Conservation (phyloP, 2,113 vertebrate species). For the Nibea coibor region DNA sequence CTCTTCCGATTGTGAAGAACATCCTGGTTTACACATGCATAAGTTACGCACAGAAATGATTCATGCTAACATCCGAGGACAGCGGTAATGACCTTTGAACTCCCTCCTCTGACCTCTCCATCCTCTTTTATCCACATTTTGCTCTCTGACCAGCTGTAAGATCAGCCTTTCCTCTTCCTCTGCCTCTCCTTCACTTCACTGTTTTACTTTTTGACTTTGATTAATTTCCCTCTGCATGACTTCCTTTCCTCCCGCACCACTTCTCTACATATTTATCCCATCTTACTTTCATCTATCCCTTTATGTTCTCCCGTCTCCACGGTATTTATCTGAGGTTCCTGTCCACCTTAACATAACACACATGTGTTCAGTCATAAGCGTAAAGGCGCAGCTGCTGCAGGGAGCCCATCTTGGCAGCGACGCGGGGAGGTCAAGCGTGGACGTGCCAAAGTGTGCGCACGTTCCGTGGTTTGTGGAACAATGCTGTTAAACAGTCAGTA, state of each 20-base stretch:
- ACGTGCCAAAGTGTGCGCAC: conserved; percentile 18
- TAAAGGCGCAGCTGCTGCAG: conserved; percentile 17
- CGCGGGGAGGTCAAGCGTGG: not conserved
- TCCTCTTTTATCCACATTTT: not conserved
- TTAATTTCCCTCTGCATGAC: not conserved
- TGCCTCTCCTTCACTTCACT: not conserved
- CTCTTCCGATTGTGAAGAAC: conserved; percentile 36
- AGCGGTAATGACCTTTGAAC: not conserved
- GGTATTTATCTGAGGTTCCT: not conserved
- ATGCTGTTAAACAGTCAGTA: conserved; percentile 2
- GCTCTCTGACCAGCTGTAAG: not conserved
- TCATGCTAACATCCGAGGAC: not conserved
- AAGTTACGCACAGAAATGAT: not conserved
- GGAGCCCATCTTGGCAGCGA: conserved; percentile 24
- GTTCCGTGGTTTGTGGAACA: conserved; percentile 29
- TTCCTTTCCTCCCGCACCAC: not conserved
- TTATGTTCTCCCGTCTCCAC: not conserved
- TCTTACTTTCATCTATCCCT: not conserved
- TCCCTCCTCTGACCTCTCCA: not conserved
- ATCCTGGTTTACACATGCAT: conserved; percentile 1
- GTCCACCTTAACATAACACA: conserved; percentile 24
- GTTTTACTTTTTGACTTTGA: not conserved
- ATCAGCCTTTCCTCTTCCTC: not conserved
- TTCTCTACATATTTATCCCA: not conserved
- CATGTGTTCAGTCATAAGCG: conserved; percentile 15